Conservation (phyloP, 1,140 invertebrate species). For the Mylabris phalerata region DNA sequence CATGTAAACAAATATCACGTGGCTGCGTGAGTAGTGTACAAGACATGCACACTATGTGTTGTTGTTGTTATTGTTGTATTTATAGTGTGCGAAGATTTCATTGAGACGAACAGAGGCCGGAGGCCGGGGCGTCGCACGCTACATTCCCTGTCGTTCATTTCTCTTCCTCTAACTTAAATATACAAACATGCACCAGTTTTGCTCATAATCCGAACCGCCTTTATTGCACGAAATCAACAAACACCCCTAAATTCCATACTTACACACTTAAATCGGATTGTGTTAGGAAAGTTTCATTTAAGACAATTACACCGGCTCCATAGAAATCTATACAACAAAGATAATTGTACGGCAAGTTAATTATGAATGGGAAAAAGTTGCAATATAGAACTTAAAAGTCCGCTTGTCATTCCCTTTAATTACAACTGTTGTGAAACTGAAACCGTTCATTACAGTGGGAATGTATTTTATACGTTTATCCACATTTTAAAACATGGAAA, state of each 20-base stretch:
- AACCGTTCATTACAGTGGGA: conserved; percentile 25
- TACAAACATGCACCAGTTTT: too few relatives aligned
- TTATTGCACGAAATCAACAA: conserved; percentile 23
- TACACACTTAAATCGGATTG: too few relatives aligned
- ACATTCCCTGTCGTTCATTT: conserved; percentile 24
- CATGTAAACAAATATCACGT: too few relatives aligned
- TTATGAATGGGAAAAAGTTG: conserved; percentile 21
- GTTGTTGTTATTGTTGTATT: conserved; percentile 9
- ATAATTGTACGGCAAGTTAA: conserved; percentile 16
- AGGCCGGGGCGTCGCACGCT: conserved; percentile 22
- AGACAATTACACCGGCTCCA: too few relatives aligned
- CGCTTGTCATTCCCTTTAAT: conserved; percentile 27
- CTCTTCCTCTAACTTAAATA: background rate
- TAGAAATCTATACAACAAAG: background rate
- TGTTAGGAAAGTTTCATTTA: too few relatives aligned
- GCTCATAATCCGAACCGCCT: conserved; percentile 7
- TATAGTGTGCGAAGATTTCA: conserved; percentile 28
- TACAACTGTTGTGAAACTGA: conserved; percentile 26
- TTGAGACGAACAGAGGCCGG: conserved; percentile 19
- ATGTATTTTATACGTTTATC: conserved; percentile 11
- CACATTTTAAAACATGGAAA: too few relatives aligned
- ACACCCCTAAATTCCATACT: conserved; percentile 1
- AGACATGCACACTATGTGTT: too few relatives aligned
- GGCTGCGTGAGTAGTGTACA: too few relatives aligned
- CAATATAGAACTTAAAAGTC: conserved; percentile 19